These are phyloP conservation scores for Ophiodon elongatus DNA, from an alignment of 2,113 vertebrate genomes.

Conservation along the genomic window DNA sequence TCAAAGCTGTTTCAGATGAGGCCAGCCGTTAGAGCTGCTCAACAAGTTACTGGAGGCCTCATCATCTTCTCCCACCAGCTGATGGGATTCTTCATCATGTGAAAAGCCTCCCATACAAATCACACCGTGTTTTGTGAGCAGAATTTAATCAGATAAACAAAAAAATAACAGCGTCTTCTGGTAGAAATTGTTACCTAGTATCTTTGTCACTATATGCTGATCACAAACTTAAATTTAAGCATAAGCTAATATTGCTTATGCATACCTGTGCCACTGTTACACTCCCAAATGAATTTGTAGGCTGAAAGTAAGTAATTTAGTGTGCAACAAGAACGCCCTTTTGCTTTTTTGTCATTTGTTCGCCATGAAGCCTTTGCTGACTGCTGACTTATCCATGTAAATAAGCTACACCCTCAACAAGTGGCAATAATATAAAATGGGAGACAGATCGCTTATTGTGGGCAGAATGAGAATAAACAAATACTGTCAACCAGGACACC, in stretches of 20 bases:
- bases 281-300: neutral
- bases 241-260: neutral
- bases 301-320: neutral
- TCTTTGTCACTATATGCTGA: neutral
- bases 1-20: slow-evolving; percentile 51
- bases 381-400: neutral
- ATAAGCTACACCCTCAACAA: no score
- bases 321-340: neutral
- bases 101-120: neutral
- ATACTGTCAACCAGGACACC: neutral
- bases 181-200: neutral
- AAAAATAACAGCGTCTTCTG: neutral
- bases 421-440: no score
- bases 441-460: neutral
- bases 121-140: neutral
- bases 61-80: slow-evolving; percentile 28
- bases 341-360: neutral
- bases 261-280: neutral
- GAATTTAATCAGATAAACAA: slow-evolving; percentile 4
- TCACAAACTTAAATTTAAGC: neutral
- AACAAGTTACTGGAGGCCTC: slow-evolving; percentile 58
- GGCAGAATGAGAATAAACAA: neutral
- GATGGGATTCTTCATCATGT: slow-evolving; percentile 22
- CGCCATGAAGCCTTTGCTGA: neutral
- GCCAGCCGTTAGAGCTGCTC: slow-evolving; percentile 17